Evolutionary conservation across 2,113 vertebrate species (phyloP), one percentile per base, ranked within the genome.

Genomic region (Callospermophilus lateralis): DNA sequence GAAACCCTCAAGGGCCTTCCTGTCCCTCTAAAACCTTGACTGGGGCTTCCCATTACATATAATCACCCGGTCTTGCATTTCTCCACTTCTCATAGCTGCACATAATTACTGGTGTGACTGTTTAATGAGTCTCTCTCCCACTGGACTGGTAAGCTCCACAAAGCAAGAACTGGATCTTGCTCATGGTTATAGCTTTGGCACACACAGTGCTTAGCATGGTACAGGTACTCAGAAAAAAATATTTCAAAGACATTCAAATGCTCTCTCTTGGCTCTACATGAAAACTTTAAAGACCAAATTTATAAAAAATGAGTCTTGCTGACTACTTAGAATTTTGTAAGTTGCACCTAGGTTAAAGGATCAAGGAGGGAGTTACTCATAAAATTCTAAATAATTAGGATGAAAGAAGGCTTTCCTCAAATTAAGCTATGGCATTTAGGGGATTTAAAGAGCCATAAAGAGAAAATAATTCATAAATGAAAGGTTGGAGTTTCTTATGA

Each of bases 241-340:
- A 83, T 55, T 93, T 87, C 76, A 51, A 89, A 88, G 37, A 72
- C 48, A 78, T n/a, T 68, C 55, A 53, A 88, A 85, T 45, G 65
- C 28, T 89, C 83, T 55, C 39, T 73, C 79, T 58, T 58, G 80
- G n/a, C 15, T 78, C 73, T 74, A 70, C 12, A 26, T 3, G 30
- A 74, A 93, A 87, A 84, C n/a, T 89, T 93, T 78, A 58, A 83
- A 84, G 80, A 28, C 51, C 8, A 53, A 89, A 91, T 55, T 78
- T 73, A 79, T 61, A 84, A 9, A 58, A 45, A 63, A 84, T 74
- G 45, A 68, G 63, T n/a, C 45, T 84, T 92, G 53, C 26, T 73
- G 30, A 73, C 78, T 84, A 77, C 37, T 84, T 55, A 89, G 85
- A 95, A 70, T 90, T 94, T 53, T 72, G 0, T 42, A 63, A 63